Evolutionary conservation across 2,113 vertebrate species (phyloP).

Genomic region (Cardinalis cardinalis): DNA sequence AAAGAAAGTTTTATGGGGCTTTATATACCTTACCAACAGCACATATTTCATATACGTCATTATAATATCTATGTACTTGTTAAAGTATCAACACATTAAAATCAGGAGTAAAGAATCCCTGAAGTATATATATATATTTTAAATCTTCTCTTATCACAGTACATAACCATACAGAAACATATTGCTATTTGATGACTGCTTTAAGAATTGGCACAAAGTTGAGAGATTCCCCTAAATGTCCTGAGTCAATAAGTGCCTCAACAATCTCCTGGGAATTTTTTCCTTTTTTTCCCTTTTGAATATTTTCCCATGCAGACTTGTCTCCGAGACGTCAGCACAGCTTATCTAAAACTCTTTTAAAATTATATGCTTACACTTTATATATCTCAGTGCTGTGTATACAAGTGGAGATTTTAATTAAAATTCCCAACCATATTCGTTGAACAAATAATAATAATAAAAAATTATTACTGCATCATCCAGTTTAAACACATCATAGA

Average conservation of each 20-base stretch:
- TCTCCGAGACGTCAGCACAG: neutral
- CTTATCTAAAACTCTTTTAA: neutral
- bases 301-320: neutral
- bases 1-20: neutral
- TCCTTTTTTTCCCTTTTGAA: neutral
- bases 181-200: neutral
- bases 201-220: neutral
- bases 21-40: neutral
- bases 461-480: neutral
- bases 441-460: neutral
- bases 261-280: neutral
- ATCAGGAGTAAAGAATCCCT: neutral
- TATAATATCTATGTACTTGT: neutral
- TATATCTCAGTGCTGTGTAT: neutral
- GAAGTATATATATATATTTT: neutral
- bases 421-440: neutral
- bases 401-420: neutral
- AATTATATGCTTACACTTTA: neutral
- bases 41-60: neutral
- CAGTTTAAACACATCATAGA: neutral
- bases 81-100: neutral
- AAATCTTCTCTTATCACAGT: neutral
- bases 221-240: constrained; percentile 5
- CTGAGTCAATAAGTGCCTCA: neutral
- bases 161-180: neutral